Base-by-base conservation (phyloP, 2,888 invertebrate genomes). In the Periphyllus acericola region DNA sequence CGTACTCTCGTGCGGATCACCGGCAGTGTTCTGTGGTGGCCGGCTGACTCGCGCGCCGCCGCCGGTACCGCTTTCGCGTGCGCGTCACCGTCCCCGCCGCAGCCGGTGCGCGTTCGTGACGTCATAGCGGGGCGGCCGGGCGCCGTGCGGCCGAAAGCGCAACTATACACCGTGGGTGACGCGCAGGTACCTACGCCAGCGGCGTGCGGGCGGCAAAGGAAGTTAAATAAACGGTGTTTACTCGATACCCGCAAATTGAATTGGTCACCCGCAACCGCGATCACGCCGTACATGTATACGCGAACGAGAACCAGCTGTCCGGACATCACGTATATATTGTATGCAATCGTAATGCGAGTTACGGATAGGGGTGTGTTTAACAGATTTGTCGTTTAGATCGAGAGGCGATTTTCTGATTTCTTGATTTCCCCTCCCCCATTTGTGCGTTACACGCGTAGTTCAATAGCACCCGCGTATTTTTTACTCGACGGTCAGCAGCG, bases 1-100 rank as follows among this genome's bases (percentile, higher is more conserved):
- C 34, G 86, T 60, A 60, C 55, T 79, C 55, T 9, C 32, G 75
- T 46, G 80, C 80, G 86, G 86, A 80, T 80, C 72, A 74, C 86
- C 86, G 72, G 36, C 80, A 29, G 86, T 74, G 86, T 40, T 80
- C 80, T 46, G 85, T 52, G 79, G 72, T 52, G 52, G 85, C 84
- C 78, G 79, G 86, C 80, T 52, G 72, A 83, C 83, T 71, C 72
- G 55, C 86, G 86, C 79, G 79, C 46, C 46, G 46, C 14, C 46
- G 46, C 76, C 76, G n/a, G n/a, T 29, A n/a, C 19, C 40, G 76
- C 11, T 76, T 46, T n/a, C 80, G 72, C 86, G 72, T 72, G 71
- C 86, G 32, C 79, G 72, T 80, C 71, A 29, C 36, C 79, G 21
- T 72, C 71, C 68, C 52, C 60, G 52, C 71, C 85, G 71, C 34